These are phyloP conservation scores for Dromas ardeola DNA, from an alignment of 2,113 vertebrate species.

Conservation along the genomic window DNA sequence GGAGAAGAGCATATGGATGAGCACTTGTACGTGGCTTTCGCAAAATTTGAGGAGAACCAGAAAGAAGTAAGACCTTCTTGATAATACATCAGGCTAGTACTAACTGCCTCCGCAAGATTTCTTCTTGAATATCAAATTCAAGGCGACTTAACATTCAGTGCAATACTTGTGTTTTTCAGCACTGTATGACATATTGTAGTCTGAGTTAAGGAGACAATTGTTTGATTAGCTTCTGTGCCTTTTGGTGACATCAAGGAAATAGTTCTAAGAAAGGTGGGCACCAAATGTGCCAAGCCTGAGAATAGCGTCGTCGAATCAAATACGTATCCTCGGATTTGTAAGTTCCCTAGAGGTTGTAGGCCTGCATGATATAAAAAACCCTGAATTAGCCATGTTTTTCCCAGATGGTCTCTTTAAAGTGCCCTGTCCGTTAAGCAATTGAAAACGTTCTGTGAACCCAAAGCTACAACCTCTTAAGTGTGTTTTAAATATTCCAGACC, in stretches of 20 bases:
- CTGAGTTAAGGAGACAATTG: neutral
- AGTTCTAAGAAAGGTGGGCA: neutral
- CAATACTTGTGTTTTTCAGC: neutral
- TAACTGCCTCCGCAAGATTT: neutral
- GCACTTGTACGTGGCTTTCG: conserved; percentile 93
- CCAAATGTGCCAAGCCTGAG: neutral
- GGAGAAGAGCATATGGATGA: conserved; percentile 93
- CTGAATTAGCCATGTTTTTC: neutral
- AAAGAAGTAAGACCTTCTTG: conserved; percentile 83
- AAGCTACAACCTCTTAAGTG: neutral
- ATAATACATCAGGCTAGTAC: neutral
- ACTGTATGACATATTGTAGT: neutral
- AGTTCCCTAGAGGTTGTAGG: neutral
- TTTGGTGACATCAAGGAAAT: neutral
- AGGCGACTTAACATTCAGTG: neutral
- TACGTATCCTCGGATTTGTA: neutral
- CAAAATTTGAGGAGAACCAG: conserved; percentile 95
- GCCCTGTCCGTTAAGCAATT: neutral
- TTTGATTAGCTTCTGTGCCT: neutral
- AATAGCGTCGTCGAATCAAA: neutral
- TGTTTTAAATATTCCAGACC: neutral
- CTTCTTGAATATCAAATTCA: neutral
- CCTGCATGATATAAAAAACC: neutral
- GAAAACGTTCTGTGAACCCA: neutral
- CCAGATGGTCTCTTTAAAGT: neutral